Evolutionary conservation across 2,113 vertebrate genomes (phyloP).

Genomic region (Hiodon tergisus): DNA sequence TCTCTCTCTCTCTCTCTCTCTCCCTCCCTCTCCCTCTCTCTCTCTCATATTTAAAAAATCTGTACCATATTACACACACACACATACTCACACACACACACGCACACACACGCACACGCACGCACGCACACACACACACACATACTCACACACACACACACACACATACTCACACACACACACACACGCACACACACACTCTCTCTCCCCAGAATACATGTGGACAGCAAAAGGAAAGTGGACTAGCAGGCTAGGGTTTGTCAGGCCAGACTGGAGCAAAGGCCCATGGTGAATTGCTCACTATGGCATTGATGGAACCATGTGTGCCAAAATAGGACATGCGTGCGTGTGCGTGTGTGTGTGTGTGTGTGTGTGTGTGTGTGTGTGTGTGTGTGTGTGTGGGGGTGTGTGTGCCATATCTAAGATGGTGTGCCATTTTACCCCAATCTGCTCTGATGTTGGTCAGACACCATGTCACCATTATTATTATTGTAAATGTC

Average conservation of each 20-base stretch:
- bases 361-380: constrained; percentile 1
- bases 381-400: not conserved
- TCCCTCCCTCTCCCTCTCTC: no score
- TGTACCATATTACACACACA: constrained; percentile 9
- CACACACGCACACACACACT: not conserved
- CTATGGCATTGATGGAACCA: no score
- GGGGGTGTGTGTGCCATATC: not conserved
- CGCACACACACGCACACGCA: not conserved
- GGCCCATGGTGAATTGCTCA: no score
- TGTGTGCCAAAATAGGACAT: no score
- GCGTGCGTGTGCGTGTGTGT: not conserved
- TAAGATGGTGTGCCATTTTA: not conserved
- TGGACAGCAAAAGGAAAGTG: no score
- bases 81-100: constrained; percentile 17
- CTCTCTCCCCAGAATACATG: not conserved
- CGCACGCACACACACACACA: not conserved
- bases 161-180: constrained; percentile 22
- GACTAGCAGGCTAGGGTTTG: no score
- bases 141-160: constrained; percentile 25
- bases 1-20: not conserved
- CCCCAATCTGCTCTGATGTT: not conserved
- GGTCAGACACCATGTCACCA: not conserved
- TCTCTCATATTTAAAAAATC: no score
- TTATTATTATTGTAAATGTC: not conserved
- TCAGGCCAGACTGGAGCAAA: no score